Base-by-base conservation (phyloP, 2,113 vertebrate species). In the Campylomormyrus numenius region DNA sequence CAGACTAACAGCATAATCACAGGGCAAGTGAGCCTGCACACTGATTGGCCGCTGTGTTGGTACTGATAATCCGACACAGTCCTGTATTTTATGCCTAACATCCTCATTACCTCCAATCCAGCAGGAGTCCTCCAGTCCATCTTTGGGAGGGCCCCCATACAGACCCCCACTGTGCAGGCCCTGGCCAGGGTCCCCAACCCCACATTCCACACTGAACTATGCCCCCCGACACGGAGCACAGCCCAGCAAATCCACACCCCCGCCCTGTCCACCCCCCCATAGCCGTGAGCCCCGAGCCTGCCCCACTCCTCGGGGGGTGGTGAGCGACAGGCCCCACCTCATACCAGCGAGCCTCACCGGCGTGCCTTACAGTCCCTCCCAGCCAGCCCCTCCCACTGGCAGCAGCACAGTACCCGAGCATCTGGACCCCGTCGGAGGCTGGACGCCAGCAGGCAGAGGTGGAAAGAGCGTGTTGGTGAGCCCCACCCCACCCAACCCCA, bases 341-440 rank as follows among this genome's bases (percentile, higher is more conserved):
- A 96, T 96, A 97, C 97, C 97, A 98, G 97, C 97, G 97, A 96
- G 97, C 95, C 95, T 96, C 94, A 95, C 96, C 95, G 96, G 96
- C 94, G 97, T 98, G 97, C 97, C 97, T 98, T 98, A 97, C 92
- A 95, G 94, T 93, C 95, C 92, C 27, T 19, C 27, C 27, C 52
- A 92, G 94, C 94, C 93, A 94, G 93, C 91, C 56, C 49, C 94
- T 45, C 85, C 85, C 87, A 42, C 27, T 58, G 39, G 80, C 84
- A 45, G 50, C 35, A 70, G 42, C 15, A 8, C 77, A 45, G 80
- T 58, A 27, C 88, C 90, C 24, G 50, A 86, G 6, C 94, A 94
- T 92, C 94, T 87, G 10, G 56, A 91, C 85, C 88, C 92, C 62
- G 89, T 70, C 6, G 92, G 92, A 90, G 93, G 93, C 19, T 94